Conservation (phyloP, 2,113 vertebrate genomes). For the Gadus macrocephalus region DNA sequence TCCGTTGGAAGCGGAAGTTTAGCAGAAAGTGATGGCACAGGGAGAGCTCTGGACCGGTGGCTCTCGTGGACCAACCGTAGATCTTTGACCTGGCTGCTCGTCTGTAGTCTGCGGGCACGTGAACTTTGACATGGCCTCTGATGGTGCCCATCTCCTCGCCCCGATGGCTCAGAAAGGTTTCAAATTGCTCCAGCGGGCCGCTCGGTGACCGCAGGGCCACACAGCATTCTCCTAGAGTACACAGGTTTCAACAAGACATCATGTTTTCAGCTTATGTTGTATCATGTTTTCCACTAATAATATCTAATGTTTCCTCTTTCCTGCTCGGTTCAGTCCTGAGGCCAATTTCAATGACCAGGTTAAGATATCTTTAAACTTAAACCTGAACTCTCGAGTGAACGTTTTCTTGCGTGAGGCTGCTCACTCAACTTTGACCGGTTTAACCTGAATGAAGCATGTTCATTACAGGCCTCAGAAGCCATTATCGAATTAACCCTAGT, state of each 20-base stretch:
- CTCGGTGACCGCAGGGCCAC: slow-evolving; percentile 63
- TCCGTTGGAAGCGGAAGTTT: slow-evolving; percentile 31
- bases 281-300: no score
- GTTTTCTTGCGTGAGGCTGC: no score
- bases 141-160: slow-evolving; percentile 87
- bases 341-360: no score
- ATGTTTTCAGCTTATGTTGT: no score
- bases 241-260: neutral
- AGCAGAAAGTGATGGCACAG: slow-evolving; percentile 59
- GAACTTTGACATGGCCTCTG: slow-evolving; percentile 73
- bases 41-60: slow-evolving; percentile 4
- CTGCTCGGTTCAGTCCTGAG: no score
- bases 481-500: no score
- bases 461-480: no score
- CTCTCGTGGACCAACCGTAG: slow-evolving; percentile 68
- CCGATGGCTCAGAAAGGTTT: slow-evolving; percentile 80
- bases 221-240: slow-evolving; percentile 77
- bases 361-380: no score
- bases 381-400: no score
- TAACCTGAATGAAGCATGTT: no score
- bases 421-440: no score
- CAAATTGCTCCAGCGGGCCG: slow-evolving; percentile 72
- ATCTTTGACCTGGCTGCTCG: slow-evolving; percentile 66
- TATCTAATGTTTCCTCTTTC: no score
- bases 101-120: slow-evolving; percentile 65